A percentile compares a stretch with the other conserved stretches of the same genome.
Evolutionary conservation across 1,140 invertebrate species (phyloP).

Genomic region (Nasonia giraulti): DNA sequence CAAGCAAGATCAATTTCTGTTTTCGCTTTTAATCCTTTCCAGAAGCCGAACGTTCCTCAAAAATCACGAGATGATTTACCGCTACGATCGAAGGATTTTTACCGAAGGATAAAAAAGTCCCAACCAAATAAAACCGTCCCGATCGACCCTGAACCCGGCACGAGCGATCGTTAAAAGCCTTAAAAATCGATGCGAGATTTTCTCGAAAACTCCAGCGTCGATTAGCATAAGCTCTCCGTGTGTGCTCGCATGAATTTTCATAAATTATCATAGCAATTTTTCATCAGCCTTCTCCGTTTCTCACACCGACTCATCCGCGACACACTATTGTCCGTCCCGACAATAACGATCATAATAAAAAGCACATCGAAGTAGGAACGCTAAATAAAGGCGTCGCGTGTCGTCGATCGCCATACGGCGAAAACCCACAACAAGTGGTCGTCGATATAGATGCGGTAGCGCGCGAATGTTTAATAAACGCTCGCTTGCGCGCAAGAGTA

Average conservation of each 20-base stretch:
- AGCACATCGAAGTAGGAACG: background rate
- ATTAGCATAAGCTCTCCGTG: background rate
- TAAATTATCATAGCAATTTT: background rate
- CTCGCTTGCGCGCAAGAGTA: background rate
- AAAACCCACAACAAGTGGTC: background rate
- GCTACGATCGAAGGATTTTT: too few relatives aligned
- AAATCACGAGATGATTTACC: too few relatives aligned
- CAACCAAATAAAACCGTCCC: too few relatives aligned
- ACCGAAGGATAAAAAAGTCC: background rate
- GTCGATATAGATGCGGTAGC: background rate
- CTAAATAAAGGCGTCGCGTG: background rate
- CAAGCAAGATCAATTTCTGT: too few relatives aligned
- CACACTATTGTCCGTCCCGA: background rate
- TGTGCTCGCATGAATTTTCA: background rate
- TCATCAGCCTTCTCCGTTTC: background rate
- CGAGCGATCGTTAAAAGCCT: background rate
- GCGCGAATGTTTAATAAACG: constrained; percentile 42
- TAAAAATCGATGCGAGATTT: background rate
- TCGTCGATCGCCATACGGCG: background rate
- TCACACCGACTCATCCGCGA: background rate
- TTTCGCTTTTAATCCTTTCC: too few relatives aligned
- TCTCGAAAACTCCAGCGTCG: background rate
- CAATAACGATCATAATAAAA: background rate
- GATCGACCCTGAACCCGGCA: background rate
- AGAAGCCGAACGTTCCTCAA: too few relatives aligned